These are phyloP conservation scores for Hermaeophaga mercurialis DNA, from an alignment of 2,888 invertebrate species.

Conservation along the genomic window DNA sequence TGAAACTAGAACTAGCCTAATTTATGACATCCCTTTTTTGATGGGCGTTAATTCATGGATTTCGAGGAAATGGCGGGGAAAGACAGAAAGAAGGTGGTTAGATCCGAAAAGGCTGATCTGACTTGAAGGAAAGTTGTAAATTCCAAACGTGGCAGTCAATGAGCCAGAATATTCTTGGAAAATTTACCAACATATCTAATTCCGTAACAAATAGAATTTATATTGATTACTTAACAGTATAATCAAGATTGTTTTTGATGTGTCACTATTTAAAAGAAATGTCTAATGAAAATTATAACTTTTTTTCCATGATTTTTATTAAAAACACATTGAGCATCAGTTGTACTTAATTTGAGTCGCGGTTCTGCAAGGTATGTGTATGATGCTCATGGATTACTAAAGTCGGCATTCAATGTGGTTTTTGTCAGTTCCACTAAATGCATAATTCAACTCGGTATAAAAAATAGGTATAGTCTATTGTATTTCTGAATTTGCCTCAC, in stretches of 20 bases:
- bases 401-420: no score
- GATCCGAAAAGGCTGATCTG: constrained; percentile 33
- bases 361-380: no score
- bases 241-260: not conserved
- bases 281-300: no score
- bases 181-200: not conserved
- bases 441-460: no score
- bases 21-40: constrained; percentile 30
- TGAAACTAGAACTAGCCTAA: constrained; percentile 30
- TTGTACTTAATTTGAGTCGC: no score
- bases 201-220: not conserved
- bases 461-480: no score
- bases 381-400: no score
- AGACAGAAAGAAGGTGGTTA: constrained; percentile 29
- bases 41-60: constrained; percentile 46
- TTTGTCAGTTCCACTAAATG: no score
- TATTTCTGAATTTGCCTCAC: no score
- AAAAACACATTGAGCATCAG: no score
- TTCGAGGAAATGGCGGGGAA: constrained; percentile 18
- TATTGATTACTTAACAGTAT: not conserved
- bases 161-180: not conserved
- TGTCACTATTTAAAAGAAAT: no score
- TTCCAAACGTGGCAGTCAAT: constrained; percentile 44
- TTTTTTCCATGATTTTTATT: no score
- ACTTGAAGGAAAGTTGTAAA: constrained; percentile 44